Conservation (phyloP, 1,140 invertebrate species). For the Caenorhabditis tropicalis region DNA sequence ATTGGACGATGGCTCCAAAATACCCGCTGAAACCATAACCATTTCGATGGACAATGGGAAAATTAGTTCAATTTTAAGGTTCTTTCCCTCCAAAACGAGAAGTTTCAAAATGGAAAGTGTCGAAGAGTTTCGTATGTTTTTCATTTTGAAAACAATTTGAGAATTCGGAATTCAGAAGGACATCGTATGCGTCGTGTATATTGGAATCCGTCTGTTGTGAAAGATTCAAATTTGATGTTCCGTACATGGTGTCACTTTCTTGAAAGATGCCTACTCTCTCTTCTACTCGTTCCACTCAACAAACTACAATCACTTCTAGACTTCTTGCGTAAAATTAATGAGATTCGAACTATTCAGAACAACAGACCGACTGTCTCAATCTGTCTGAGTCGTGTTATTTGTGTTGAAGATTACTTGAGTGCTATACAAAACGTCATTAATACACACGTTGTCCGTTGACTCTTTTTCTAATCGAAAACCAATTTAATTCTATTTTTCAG, state of each 20-base stretch:
- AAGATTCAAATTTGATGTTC: constrained; percentile 8
- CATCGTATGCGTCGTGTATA: constrained; percentile 12
- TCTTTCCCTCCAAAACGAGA: not conserved
- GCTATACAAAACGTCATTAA: constrained; percentile 11
- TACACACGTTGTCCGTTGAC: not conserved
- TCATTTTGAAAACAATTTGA: not conserved
- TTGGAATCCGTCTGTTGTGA: constrained; percentile 1
- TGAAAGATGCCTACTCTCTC: constrained; percentile 6
- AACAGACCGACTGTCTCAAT: not conserved
- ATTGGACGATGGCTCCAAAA: not conserved
- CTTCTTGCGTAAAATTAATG: constrained; percentile 18
- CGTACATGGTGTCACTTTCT: constrained; percentile 17
- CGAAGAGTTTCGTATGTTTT: not conserved
- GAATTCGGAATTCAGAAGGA: not conserved
- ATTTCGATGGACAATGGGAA: constrained; percentile 10
- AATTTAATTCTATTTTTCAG: not conserved
- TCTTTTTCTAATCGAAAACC: too few species aligned
- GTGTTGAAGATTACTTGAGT: constrained; percentile 12
- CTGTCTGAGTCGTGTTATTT: constrained; percentile 22
- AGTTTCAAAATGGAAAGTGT: not conserved
- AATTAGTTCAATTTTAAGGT: not conserved
- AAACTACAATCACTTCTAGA: not conserved
- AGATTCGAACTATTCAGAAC: not conserved
- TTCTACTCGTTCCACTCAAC: constrained; percentile 13
- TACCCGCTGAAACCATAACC: not conserved